Base-by-base conservation (phyloP, 2,797 vertebrate species). In the Siniperca obscura region DNA sequence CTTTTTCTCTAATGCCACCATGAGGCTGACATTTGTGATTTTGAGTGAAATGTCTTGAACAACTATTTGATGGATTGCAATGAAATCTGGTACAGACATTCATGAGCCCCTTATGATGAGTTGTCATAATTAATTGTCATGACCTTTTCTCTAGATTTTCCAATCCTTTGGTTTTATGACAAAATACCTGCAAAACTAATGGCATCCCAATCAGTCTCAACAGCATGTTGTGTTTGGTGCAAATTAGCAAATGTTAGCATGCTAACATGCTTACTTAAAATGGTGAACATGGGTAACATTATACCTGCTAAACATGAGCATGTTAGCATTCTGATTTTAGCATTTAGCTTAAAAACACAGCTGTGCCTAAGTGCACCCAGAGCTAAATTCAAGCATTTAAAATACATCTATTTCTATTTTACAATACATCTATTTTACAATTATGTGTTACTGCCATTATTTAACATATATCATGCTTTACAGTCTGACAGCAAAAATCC, bases 201-300 rank as follows among this genome's bases (percentile, higher is more conserved):
- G 6, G 52, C 30, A 25, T n/a, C 22, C 10, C 19, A 12, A 27
- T 66, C 53, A 44, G 30, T 27, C 46, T 36, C 36, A 55, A 3
- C 10, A 44, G 27, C 34, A 48, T 2, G 38, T 48, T 30, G 16
- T 57, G 40, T 25, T 14, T 48, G 17, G 40, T 57, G 36, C 5
- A 55, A 62, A 69, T 75, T 55, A 14, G 60, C 25, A 61, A 67
- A 71, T 17, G 40, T 62, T 21, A 36, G 46, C 46, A 40, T 4
- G 16, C 50, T 74, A 44, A 36, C 27, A 40, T 21, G 42, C 36
- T 66, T 7, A 44, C 48, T 53, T 36, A 10, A 46, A 74, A 53
- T 17, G 12, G 48, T 40, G 16, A 36, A 64, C 8, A 72, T 8
- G 25, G 9, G 7, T 38, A 61, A 52, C 16, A 48, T 36, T n/a